phyloP scores from a whole-genome alignment of 2,888 invertebrate genomes.

The Nemoura dubitans region DNA sequence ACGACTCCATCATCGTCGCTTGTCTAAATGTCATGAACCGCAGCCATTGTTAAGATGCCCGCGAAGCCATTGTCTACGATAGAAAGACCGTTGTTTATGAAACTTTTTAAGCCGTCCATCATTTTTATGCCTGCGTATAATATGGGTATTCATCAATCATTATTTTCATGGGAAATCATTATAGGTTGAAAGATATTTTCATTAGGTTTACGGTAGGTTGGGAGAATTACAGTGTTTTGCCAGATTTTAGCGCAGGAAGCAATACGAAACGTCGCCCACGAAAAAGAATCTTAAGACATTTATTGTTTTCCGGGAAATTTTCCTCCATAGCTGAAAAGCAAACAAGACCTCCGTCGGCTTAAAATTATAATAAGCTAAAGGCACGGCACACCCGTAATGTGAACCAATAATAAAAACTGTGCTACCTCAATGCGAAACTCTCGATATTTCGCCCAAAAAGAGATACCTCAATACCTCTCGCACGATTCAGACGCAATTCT shows the following conservation, averaged over 20 bases:
- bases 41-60: constrained; percentile 5
- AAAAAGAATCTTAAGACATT: too few species aligned
- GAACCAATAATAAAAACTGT: too few species aligned
- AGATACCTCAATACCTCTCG: too few species aligned
- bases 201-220: background rate
- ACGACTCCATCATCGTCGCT: background rate
- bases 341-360: too few species aligned
- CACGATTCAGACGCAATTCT: background rate
- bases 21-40: constrained; percentile 7
- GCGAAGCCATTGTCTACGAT: background rate
- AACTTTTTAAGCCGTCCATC: background rate
- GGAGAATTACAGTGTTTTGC: background rate
- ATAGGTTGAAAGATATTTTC: background rate
- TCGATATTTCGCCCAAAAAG: too few species aligned
- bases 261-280: too few species aligned
- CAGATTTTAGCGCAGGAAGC: background rate
- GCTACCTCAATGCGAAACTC: too few species aligned
- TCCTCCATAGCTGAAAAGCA: too few species aligned
- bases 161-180: background rate
- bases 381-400: too few species aligned
- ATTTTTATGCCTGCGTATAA: background rate
- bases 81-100: constrained; percentile 12
- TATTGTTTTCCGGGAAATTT: too few species aligned
- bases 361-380: too few species aligned
- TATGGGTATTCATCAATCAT: background rate